A percentile compares a stretch with the other conserved stretches of the same genome.
Conservation (phyloP, 2,888 invertebrate species). For the Bombylius major region DNA sequence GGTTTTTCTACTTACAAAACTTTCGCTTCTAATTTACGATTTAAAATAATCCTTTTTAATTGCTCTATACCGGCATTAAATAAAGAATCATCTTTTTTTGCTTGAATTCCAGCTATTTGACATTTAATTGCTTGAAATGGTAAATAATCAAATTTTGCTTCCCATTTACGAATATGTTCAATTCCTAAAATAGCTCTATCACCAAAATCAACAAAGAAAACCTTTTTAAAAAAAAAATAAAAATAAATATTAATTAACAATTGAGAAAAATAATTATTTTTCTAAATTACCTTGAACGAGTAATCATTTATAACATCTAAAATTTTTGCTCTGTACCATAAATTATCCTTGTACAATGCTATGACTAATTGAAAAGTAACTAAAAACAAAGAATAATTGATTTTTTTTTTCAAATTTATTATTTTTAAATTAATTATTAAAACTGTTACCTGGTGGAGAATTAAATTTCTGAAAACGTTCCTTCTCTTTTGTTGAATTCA, state of each 20-base stretch:
- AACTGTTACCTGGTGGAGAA: not conserved
- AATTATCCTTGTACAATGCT: slow-evolving; percentile 23
- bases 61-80: not conserved
- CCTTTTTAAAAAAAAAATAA: not conserved
- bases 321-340: slow-evolving; percentile 31
- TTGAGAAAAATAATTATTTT: not conserved
- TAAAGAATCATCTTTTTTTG: not conserved
- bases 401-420: not conserved
- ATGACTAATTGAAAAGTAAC: slow-evolving; percentile 26
- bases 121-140: slow-evolving; percentile 4
- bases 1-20: not conserved
- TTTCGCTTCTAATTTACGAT: not conserved
- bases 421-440: too few relatives aligned
- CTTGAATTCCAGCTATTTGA: not conserved
- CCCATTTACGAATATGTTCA: not conserved
- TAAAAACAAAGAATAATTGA: not conserved
- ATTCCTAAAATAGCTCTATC: not conserved
- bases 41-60: not conserved
- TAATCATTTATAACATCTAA: slow-evolving; percentile 8
- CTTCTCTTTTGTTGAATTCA: not conserved
- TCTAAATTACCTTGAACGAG: slow-evolving; percentile 1
- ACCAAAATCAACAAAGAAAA: slow-evolving; percentile 5
- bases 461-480: not conserved
- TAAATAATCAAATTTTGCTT: not conserved
- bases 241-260: not conserved